Conservation (phyloP, 2,888 invertebrate genomes). For the Drosophila multiciliata region DNA sequence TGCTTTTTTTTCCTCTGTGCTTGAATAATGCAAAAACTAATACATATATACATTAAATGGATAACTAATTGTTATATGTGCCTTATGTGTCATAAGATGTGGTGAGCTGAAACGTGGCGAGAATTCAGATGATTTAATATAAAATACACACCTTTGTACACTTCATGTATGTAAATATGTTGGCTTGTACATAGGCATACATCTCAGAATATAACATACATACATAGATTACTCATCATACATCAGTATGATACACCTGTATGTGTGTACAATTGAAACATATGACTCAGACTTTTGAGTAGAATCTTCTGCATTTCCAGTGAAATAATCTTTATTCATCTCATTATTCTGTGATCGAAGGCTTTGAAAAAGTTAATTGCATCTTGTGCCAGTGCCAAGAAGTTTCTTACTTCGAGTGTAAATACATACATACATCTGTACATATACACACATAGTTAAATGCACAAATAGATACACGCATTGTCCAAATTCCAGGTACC, state of each 20-base stretch:
- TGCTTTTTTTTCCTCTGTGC: conserved; percentile 15
- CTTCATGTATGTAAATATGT: not conserved
- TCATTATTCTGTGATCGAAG: not conserved
- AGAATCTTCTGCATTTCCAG: not conserved
- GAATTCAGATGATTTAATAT: not conserved
- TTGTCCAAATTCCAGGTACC: not conserved
- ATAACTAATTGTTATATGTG: conserved; percentile 16
- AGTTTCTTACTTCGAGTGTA: not conserved
- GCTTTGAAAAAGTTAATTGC: conserved; percentile 2
- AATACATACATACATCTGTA: not conserved
- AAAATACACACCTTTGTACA: not conserved
- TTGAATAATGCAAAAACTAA: conserved; percentile 15
- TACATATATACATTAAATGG: conserved; percentile 4
- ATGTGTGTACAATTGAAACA: not conserved
- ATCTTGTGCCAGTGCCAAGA: not conserved
- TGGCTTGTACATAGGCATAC: not conserved
- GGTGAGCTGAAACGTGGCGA: conserved; percentile 3
- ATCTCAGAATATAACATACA: not conserved
- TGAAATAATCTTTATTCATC: not conserved
- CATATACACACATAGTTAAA: too few relatives aligned
- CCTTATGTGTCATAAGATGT: conserved; percentile 22
- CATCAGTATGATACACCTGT: not conserved
- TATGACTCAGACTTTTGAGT: not conserved
- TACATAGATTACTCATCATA: not conserved
- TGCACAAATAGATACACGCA: not conserved